Evolutionary conservation across 92 coral and sea anemone species (phyloP), one percentile per base, ranked within the genome.

Genomic region (Porites lobata): DNA sequence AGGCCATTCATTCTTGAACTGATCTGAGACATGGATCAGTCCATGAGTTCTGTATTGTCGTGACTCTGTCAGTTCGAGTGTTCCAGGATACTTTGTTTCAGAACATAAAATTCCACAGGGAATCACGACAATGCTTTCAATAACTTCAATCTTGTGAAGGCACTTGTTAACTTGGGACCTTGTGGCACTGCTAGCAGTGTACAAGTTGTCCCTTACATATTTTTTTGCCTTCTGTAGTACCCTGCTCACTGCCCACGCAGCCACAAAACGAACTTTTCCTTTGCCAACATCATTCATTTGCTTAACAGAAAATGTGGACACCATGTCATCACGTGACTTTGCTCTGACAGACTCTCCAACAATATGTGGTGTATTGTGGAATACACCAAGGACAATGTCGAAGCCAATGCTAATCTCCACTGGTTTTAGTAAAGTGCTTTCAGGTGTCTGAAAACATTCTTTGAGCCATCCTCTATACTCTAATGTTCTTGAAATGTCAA

Each of bases 261-360:
- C 75, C 0, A 87, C 86, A 80, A 78, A 86, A 4, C 90, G 85
- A 10, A 86, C 85, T 69, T 78, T 86, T 32, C 51, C 89, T 38
- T 17, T 52, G 18, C 89, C 89, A 15, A 8, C 73, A 19, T 65
- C 56, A 10, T 85, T 77, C 83, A 85, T 76, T 6, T 61, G 71
- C 51, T 22, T 50, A 3, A 85, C 88, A 71, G n/a, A 11, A 26
- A 84, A 59, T 11, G n/a, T 32, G 0, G 81, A 18, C 38, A 75
- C 80, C 64, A 75, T 53, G 29, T 75, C 80, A 75, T 75, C 65
- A 53, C 18, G 64, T 1, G 65, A 59, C 19, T 50, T 53, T 24
- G 50, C 15, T 15, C 80, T 17, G 12, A 53, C 62, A 12, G 80
- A 43, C 38, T 75, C 47, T 15, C 38, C 47, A 53, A 75, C 65